Conservation (phyloP, 1,140 invertebrate genomes). For the Danaus plexippus region DNA sequence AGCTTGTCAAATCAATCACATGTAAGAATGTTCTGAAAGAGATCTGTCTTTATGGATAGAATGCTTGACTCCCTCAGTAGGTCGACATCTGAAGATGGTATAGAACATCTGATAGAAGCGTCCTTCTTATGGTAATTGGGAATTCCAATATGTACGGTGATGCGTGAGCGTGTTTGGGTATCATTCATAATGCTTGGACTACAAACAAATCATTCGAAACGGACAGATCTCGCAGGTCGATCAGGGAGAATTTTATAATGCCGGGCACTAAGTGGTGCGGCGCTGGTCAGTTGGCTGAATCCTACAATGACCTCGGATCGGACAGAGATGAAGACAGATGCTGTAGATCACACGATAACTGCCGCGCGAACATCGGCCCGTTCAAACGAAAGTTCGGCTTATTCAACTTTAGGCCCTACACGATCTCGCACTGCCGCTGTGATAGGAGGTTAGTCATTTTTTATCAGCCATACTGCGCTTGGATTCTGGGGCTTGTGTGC, state of each 20-base stretch:
- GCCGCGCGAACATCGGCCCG: slow-evolving; percentile 78
- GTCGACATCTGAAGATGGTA: too few species aligned
- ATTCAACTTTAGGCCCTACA: slow-evolving; percentile 87
- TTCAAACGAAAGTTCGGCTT: slow-evolving; percentile 79
- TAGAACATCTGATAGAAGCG: too few species aligned
- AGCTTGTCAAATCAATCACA: not conserved
- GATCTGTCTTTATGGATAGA: too few species aligned
- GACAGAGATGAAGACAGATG: slow-evolving; percentile 81
- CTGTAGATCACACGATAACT: slow-evolving; percentile 86
- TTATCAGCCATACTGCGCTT: slow-evolving; percentile 6
- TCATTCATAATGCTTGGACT: too few species aligned
- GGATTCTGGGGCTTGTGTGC: slow-evolving; percentile 12
- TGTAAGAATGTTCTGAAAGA: too few species aligned
- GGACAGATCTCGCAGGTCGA: slow-evolving; percentile 62
- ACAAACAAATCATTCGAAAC: slow-evolving; percentile 3
- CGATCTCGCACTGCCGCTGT: slow-evolving; percentile 88
- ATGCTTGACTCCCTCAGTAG: too few species aligned
- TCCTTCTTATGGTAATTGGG: too few species aligned
- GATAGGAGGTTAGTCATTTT: slow-evolving; percentile 81
- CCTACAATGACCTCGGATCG: slow-evolving; percentile 80
- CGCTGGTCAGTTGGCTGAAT: slow-evolving; percentile 76
- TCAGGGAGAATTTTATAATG: slow-evolving; percentile 75
- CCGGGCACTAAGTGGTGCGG: slow-evolving; percentile 92
- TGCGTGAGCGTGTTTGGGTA: too few species aligned
- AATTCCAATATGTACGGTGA: too few species aligned